These are phyloP conservation scores for Hirundo rustica DNA, from an alignment of 2,797 vertebrate genomes.

Conservation along the genomic window DNA sequence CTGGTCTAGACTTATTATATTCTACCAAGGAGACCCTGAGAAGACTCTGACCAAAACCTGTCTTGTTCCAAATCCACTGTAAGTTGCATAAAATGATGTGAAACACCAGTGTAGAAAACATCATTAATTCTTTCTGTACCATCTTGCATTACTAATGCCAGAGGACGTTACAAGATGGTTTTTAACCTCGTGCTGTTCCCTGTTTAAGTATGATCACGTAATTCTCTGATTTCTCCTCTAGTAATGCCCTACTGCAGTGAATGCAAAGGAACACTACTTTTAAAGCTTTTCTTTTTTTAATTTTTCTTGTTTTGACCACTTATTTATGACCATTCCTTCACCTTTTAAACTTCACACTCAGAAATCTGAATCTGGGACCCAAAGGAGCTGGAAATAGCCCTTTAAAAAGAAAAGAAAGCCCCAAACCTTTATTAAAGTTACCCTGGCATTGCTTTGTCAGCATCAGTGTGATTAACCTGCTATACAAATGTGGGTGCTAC, in stretches of 20 bases:
- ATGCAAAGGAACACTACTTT: not conserved
- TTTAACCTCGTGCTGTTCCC: not conserved
- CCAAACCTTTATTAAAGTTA: conserved; percentile 46
- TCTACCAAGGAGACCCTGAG: not conserved
- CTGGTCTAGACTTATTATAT: not conserved
- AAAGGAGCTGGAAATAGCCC: not conserved
- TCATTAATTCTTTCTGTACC: not conserved
- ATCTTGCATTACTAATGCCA: not conserved
- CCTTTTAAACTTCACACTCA: not conserved
- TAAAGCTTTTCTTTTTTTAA: not conserved
- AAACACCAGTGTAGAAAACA: not conserved
- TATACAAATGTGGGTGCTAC: conserved; percentile 41
- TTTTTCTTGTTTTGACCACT: not conserved
- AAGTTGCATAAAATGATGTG: not conserved
- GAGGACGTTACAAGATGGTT: not conserved
- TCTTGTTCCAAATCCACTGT: not conserved
- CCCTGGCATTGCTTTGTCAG: not conserved
- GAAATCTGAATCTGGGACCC: not conserved
- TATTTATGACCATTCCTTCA: not conserved
- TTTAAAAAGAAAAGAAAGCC: not conserved
- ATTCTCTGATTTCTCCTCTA: not conserved
- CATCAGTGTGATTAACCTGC: conserved; percentile 52
- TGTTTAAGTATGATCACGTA: not conserved
- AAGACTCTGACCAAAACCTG: not conserved
- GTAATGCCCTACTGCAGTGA: not conserved